Percentiles rank a stretch among this genome's conserved stretches.
Conservation (phyloP, 64 coral and sea anemone genomes). For the Astreopora myriophthalma region DNA sequence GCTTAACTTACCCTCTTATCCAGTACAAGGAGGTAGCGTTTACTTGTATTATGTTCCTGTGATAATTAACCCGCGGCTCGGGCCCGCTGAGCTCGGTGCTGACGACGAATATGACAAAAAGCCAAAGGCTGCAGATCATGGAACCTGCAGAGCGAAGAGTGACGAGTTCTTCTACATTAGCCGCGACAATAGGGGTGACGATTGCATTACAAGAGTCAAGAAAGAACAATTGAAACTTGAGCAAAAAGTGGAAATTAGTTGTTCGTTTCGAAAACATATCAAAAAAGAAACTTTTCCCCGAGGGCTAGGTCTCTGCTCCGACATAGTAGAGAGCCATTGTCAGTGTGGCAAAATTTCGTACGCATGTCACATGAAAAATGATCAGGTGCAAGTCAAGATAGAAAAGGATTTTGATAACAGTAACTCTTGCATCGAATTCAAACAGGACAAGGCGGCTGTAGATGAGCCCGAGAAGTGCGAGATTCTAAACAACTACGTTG, state of each 20-base stretch:
- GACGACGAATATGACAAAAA: neutral
- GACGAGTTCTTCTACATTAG: neutral
- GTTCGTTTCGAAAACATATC: neutral
- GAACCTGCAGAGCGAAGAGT: neutral
- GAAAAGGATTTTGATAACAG: neutral
- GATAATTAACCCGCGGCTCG: neutral
- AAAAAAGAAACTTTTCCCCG: neutral
- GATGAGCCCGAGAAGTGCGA: neutral
- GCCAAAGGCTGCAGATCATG: neutral
- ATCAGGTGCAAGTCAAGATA: neutral
- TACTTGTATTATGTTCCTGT: conserved; percentile 47
- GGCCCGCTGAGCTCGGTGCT: too few relatives aligned
- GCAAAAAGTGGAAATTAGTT: neutral
- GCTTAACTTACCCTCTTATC: conserved; percentile 21
- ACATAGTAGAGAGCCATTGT: neutral
- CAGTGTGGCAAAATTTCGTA: neutral
- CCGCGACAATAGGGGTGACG: neutral
- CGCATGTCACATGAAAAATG: neutral
- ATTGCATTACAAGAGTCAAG: neutral
- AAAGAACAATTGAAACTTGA: neutral
- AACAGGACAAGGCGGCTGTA: neutral
- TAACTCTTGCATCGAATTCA: neutral
- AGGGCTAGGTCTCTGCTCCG: neutral
- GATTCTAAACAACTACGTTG: neutral
- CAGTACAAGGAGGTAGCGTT: neutral